A percentile compares a stretch with the other conserved stretches of the same genome.
Evolutionary conservation across 2,113 vertebrate genomes (phyloP).

Genomic region (Cricetomys ansorgei): DNA sequence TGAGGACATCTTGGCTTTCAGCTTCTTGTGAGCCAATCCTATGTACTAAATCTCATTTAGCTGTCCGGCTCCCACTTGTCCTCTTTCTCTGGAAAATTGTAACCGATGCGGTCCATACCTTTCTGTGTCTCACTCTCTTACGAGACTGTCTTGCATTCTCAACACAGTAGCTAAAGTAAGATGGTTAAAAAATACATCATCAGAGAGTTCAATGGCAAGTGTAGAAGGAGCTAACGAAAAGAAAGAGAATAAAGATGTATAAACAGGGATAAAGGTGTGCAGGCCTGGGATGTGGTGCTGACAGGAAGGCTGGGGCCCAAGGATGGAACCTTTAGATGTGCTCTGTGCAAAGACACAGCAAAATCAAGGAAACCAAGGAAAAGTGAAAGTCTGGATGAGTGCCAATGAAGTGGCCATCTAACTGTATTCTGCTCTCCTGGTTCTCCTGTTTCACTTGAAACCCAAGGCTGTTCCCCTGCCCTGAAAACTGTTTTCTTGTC

Average conservation of each 20-base stretch:
- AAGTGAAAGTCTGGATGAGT: background rate
- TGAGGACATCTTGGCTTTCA: background rate
- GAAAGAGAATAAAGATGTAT: background rate
- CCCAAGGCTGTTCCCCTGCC: too few relatives aligned
- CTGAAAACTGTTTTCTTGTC: too few relatives aligned
- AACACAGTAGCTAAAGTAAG: background rate
- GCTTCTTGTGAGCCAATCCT: background rate
- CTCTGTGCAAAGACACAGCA: background rate
- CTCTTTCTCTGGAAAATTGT: background rate
- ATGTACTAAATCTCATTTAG: background rate
- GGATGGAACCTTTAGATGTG: rapidly evolving
- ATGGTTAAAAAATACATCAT: background rate
- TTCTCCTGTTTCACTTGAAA: too few relatives aligned
- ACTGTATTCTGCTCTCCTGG: too few relatives aligned
- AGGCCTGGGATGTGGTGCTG: background rate
- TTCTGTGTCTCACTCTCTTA: background rate
- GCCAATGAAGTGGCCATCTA: background rate
- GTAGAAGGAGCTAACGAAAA: background rate
- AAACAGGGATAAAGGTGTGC: background rate
- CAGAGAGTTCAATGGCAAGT: background rate
- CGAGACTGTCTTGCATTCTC: background rate
- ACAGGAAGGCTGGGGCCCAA: background rate
- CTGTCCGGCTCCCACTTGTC: background rate
- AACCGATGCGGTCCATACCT: background rate
- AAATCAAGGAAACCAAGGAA: background rate